Evolutionary conservation across 2,113 vertebrate genomes (phyloP).

Genomic region (Pavo muticus): DNA sequence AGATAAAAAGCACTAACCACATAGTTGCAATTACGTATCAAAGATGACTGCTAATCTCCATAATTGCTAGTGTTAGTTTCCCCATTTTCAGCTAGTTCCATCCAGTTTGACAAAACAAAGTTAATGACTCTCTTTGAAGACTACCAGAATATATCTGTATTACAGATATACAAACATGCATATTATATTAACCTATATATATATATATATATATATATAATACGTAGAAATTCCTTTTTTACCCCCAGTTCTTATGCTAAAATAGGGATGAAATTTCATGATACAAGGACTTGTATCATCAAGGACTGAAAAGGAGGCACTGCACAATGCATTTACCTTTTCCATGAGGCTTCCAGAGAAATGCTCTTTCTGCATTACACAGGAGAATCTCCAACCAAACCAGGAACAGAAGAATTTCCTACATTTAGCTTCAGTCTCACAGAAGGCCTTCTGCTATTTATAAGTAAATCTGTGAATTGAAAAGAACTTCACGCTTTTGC

Average conservation of each 20-base stretch:
- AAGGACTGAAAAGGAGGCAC: neutral
- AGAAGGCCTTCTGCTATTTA: neutral
- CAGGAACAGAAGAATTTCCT: neutral
- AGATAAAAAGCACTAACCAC: neutral
- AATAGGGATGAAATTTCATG: neutral
- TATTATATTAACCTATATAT: neutral
- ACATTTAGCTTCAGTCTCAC: neutral
- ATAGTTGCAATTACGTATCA: neutral
- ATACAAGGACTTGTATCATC: neutral
- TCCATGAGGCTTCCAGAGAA: neutral
- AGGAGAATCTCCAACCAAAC: neutral
- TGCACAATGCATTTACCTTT: neutral
- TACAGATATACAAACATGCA: neutral
- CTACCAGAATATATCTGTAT: neutral
- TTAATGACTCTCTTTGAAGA: neutral
- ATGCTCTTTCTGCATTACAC: neutral
- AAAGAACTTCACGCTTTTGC: neutral
- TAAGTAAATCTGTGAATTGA: neutral
- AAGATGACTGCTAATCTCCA: constrained; percentile 1
- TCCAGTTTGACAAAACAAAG: neutral
- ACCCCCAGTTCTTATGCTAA: neutral
- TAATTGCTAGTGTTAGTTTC: neutral
- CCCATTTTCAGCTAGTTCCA: neutral
- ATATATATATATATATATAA: rapidly evolving
- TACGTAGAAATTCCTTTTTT: neutral